Percentiles rank a stretch among this genome's conserved stretches.
Conservation (phyloP, 2,888 invertebrate genomes). For the Anthophora plumipes region DNA sequence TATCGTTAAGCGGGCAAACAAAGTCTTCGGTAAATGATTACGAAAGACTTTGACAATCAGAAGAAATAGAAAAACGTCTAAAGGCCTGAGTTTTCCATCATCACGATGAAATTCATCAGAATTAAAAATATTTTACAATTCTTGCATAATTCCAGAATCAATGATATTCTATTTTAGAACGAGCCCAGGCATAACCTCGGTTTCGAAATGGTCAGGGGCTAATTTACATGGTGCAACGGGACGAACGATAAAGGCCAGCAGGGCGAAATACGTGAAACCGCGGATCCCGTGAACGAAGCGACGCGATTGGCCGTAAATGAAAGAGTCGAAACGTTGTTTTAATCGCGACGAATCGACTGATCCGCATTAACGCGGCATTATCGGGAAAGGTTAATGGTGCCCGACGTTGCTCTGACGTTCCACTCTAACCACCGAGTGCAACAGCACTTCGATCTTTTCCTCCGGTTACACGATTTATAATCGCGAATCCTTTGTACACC, state of each 20-base stretch:
- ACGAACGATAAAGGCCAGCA: slow-evolving; percentile 25
- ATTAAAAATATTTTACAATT: too few species aligned
- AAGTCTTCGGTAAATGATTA: too few species aligned
- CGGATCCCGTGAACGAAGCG: slow-evolving; percentile 43
- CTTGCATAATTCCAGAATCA: not conserved
- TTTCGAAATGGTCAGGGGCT: too few species aligned
- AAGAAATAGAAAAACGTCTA: too few species aligned
- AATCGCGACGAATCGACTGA: slow-evolving; percentile 47
- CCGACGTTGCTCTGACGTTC: slow-evolving; percentile 39
- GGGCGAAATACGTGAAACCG: slow-evolving; percentile 29
- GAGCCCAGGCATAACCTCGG: not conserved
- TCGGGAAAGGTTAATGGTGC: slow-evolving; percentile 50
- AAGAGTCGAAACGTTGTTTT: slow-evolving; percentile 54
- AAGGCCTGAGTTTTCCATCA: too few species aligned
- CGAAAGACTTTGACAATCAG: too few species aligned
- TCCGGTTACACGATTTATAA: not conserved
- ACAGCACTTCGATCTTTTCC: not conserved
- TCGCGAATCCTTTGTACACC: not conserved
- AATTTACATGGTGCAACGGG: not conserved
- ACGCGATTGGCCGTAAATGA: slow-evolving; percentile 61
- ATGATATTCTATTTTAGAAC: not conserved
- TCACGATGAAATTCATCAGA: too few species aligned
- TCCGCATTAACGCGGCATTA: slow-evolving; percentile 50
- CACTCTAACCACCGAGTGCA: not conserved
- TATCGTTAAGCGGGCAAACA: too few species aligned